Percentiles rank a stretch among this genome's conserved stretches.
These are phyloP conservation scores for Sialis lutaria DNA, from an alignment of 2,888 invertebrate species.

Conservation along the genomic window DNA sequence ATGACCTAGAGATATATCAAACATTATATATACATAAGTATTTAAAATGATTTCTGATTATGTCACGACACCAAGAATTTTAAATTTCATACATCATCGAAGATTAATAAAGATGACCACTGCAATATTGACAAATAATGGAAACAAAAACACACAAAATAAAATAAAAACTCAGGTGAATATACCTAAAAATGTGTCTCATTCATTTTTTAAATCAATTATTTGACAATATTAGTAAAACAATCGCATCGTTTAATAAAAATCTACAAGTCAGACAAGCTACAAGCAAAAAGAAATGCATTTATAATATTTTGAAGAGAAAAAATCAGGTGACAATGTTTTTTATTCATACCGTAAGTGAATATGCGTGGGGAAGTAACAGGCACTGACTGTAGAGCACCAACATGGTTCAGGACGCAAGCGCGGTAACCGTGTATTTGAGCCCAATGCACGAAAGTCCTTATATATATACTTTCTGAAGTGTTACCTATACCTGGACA, in stretches of 20 bases:
- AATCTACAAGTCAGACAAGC: no score
- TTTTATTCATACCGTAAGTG: constrained; percentile 60
- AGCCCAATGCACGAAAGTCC: constrained; percentile 84
- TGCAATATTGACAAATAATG: no score
- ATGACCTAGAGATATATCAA: constrained; percentile 40
- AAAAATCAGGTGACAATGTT: not conserved
- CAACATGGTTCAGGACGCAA: constrained; percentile 86
- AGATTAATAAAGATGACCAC: not conserved
- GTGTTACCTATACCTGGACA: constrained; percentile 90
- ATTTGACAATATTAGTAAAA: no score
- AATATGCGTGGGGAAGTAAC: constrained; percentile 81
- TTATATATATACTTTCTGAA: constrained; percentile 85
- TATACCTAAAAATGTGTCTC: not conserved
- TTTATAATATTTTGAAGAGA: no score
- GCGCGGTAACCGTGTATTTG: constrained; percentile 83
- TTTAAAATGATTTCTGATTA: not conserved
- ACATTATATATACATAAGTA: not conserved
- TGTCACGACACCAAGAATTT: not conserved
- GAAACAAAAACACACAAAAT: not conserved
- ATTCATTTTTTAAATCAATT: no score
- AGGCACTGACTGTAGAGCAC: constrained; percentile 68
- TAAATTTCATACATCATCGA: not conserved
- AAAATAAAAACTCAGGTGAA: not conserved
- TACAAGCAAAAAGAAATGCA: no score
- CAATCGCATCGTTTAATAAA: no score